phyloP scores from a whole-genome alignment of 2,888 invertebrate species.

The Creontiades dilutus region DNA sequence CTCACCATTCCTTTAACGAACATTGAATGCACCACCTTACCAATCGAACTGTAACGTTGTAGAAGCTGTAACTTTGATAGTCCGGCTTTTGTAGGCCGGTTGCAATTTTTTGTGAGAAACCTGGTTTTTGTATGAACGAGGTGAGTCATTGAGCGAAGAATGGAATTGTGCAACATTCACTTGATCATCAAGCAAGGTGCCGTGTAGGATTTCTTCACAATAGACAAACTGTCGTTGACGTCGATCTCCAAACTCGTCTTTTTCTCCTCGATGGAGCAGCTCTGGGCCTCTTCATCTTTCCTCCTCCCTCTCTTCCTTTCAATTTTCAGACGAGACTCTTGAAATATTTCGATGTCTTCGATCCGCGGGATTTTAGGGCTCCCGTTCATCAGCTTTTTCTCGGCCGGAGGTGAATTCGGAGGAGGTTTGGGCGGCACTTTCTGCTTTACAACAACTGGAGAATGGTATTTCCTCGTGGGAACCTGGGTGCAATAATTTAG shows the following conservation, averaged over 20 bases:
- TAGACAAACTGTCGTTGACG: conserved; percentile 23
- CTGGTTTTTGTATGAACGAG: no score
- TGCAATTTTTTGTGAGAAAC: no score
- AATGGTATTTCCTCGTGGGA: conserved; percentile 31
- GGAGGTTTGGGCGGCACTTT: conserved; percentile 1
- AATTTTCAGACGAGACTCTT: conserved; percentile 75
- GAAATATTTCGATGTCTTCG: conserved; percentile 75
- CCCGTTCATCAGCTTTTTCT: conserved; percentile 48
- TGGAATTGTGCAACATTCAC: not conserved
- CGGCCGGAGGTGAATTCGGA: not conserved
- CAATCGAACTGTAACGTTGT: no score
- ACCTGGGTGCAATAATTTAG: not conserved
- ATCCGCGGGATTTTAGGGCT: conserved; percentile 72
- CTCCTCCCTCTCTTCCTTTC: conserved; percentile 58
- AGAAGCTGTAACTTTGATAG: no score
- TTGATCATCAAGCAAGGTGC: conserved; percentile 73
- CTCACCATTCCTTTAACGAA: no score
- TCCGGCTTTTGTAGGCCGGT: no score
- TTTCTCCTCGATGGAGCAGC: conserved; percentile 67
- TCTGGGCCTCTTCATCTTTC: conserved; percentile 63
- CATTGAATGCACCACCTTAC: no score
- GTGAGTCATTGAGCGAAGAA: no score
- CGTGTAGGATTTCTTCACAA: conserved; percentile 74
- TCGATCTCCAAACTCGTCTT: conserved; percentile 31
- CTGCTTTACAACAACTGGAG: conserved; percentile 12